Base-by-base conservation (phyloP, 1,140 invertebrate genomes). In the Solenopsis invicta region DNA sequence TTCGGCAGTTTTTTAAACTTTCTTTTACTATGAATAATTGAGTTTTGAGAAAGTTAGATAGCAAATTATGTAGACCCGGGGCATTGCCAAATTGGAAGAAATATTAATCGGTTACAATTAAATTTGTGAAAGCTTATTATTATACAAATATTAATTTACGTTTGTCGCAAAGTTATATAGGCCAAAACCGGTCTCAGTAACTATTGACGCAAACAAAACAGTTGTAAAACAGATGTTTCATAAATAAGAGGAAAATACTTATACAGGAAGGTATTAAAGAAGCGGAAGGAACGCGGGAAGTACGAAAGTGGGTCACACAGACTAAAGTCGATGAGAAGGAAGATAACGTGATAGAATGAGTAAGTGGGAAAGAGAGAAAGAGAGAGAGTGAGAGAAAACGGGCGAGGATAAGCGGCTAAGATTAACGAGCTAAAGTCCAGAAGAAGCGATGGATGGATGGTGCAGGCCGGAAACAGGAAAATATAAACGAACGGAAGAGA, bases 381-480 rank as follows among this genome's bases (percentile, higher is more conserved):
- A 18, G 71, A 62, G 34, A 4, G 29, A 29, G 3, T 5, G 18
- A 72, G 61, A 52, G 76, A 61, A 52, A 84, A 54, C 41, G 18
- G 50, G 81, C 41, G 56, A 87, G 56, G 82, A 74, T 72, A 71
- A 66, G 69, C 37, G 37, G 67, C 34, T 69, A 77, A 87, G 86
- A 84, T 82, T 77, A 86, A 59, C 66, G 84, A 86, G 72, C 67
- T 67, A 48, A 82, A 88, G 56, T 84, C 54, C 54, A 80, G 84
- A 86, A 67, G 84, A 82, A 86, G 75, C 29, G 66, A 80, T 66
- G 69, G 87, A 86, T 85, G 54, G 72, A 54, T 74, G 82, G 48
- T 85, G 72, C 62, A 78, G 69, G 80, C 69, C 80, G 80, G 80
- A 84, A 84, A 84, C 80, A 75, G 69, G 80, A 84, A 84, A 84